Percentiles rank a stretch among this genome's conserved stretches.
Conservation (phyloP, 2,113 vertebrate genomes). For the Tyrannus savana region DNA sequence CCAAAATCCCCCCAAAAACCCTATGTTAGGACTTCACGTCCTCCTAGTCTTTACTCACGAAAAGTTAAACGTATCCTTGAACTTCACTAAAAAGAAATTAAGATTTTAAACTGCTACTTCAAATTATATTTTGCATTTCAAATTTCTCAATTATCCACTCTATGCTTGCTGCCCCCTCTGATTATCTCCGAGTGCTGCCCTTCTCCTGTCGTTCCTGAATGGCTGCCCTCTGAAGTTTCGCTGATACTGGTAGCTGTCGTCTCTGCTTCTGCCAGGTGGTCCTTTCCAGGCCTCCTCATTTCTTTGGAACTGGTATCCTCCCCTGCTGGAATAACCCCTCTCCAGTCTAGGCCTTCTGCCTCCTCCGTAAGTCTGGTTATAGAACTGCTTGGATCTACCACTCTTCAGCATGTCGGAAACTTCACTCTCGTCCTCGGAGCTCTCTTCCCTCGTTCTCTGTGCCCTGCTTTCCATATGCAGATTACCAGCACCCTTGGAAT, state of each 20-base stretch:
- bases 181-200: conserved; percentile 72
- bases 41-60: background rate
- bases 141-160: background rate
- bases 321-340: conserved; percentile 72
- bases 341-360: conserved; percentile 75
- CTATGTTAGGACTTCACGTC: conserved; percentile 21
- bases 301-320: conserved; percentile 73
- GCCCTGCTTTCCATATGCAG: conserved; percentile 56
- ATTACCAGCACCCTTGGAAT: conserved; percentile 22
- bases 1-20: background rate
- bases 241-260: conserved; percentile 73
- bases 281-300: conserved; percentile 79
- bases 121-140: conserved; percentile 1
- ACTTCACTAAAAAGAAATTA: conserved; percentile 40
- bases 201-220: conserved; percentile 70
- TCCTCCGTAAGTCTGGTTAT: conserved; percentile 76
- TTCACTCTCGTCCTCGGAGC: conserved; percentile 80
- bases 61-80: background rate
- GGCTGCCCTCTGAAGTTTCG: conserved; percentile 74
- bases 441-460: conserved; percentile 75
- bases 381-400: conserved; percentile 80
- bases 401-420: conserved; percentile 77
- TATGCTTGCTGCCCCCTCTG: conserved; percentile 77
- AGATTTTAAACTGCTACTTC: conserved; percentile 35
- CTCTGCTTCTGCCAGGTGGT: conserved; percentile 67